Base-by-base conservation (phyloP, 2,797 vertebrate species). In the Sebastes dallii region DNA sequence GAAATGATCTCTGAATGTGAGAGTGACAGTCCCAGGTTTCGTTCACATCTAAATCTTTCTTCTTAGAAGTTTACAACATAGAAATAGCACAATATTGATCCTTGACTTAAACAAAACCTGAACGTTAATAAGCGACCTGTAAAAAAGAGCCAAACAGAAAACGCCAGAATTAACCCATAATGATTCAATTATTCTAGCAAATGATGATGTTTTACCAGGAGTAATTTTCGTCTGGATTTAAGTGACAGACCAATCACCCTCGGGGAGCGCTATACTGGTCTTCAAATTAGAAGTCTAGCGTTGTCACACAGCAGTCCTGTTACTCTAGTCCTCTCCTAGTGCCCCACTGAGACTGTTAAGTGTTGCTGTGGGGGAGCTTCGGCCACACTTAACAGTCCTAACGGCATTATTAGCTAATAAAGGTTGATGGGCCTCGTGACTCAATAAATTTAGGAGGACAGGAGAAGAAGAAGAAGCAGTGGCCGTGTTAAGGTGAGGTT, bases 401-500 rank as follows among this genome's bases (percentile, higher is more conserved):
- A 91, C 90, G 81, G 90, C 78, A 87, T 94, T 93, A 94, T 94
- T 93, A 94, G 90, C 91, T 94, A 91, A 94, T 94, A 93, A 94
- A 93, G 79, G 79, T 88, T 94, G 90, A 95, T 92, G 90, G 89
- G 79, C 84, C 91, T 91, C 66, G 4, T 18, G 66, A 86, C 84
- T 89, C 81, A 64, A 86, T 91, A 93, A 89, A 91, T 92, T 88
- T 80, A 75, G 86, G 84, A 83, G 79, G 82, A 85, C 78, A 84
- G 82, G 75, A 55, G 32, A 79, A 54, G 50, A 75, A 69, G 68
- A 50, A 50, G 46, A 64, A 60, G 72, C 50, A 69, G 77, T 36
- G 22, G 70, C 65, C 4, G 16, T 78, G 79, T 59, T 71, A 80
- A 84, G 80, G 66, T 86, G 56, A 86, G 75, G n/a, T 80, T 66